Base-by-base conservation (phyloP, 2,888 invertebrate genomes). In the Abrostola triplasia region DNA sequence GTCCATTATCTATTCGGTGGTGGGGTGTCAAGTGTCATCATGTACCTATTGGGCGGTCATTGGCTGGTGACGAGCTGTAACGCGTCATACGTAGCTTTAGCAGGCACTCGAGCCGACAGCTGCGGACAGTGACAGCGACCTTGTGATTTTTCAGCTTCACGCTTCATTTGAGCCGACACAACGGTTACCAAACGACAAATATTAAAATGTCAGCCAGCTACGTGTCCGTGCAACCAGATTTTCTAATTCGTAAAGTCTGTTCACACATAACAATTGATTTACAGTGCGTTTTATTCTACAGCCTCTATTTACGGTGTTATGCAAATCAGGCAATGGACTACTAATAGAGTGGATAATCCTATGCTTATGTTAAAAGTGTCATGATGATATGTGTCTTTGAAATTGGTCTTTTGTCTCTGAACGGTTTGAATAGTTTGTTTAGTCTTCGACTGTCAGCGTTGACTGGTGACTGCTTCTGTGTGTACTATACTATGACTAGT, bases 61-160 rank as follows among this genome's bases (percentile, higher is more conserved):
- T 65, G 64, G 67, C 69, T 59, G 56, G 54, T 69, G 66, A 64
- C 37, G 36, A 52, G 36, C 35, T 44, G 50, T 7, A 54, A 64
- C 55, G 49, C 65, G 57, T 52, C 47, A 41, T 47, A 62, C 36
- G 44, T 54, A 59, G 7, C 44, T 49, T 4, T 4, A 5, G 47
- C 24, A 51, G 9, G 11, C 37, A 59, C 42, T 47, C 55, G 41
- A 53, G 8, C 10, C 24, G 48, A n/a, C 6, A 35, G 53, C 37
- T n/a, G 38, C 24, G 51, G 48, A 9, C 44, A 47, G 65, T 67
- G 58, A 71, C 74, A 70, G 60, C 61, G 62, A 65, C 77, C 77
- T 79, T 74, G 63, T 36, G 38, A 69, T 59, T 74, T 76, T 79
- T 74, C 74, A 74, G 67, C 69, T 74, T 62, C 72, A 74, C 64